Evolutionary conservation across 2,888 invertebrate genomes (phyloP).

Genomic region (Limnephilus rhombicus): DNA sequence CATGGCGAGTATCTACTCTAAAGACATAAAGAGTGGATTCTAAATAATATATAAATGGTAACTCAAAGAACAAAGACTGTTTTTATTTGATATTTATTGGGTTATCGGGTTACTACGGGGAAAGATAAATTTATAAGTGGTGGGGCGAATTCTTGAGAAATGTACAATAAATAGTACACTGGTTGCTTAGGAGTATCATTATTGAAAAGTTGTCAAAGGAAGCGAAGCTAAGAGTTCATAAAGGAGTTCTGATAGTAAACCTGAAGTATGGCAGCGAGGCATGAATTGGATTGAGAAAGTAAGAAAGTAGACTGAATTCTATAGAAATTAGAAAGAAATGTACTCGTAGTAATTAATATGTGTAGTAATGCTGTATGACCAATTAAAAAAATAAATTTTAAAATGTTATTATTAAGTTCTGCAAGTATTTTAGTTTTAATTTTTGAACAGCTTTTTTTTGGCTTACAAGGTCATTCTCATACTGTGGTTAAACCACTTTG

Average conservation of each 20-base stretch:
- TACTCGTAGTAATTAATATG: too few relatives aligned
- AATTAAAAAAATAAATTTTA: too few relatives aligned
- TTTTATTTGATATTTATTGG: neutral
- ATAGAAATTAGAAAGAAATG: neutral
- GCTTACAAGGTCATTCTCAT: too few relatives aligned
- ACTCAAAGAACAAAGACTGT: neutral
- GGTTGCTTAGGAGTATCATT: neutral
- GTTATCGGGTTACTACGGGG: neutral
- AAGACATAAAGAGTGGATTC: neutral
- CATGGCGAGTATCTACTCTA: neutral
- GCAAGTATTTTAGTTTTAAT: too few relatives aligned
- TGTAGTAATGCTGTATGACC: too few relatives aligned
- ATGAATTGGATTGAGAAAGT: neutral
- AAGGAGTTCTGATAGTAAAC: neutral
- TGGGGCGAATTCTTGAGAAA: neutral
- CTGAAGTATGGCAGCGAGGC: neutral
- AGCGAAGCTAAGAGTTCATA: neutral
- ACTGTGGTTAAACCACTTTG: too few relatives aligned
- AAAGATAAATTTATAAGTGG: neutral
- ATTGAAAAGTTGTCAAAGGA: neutral
- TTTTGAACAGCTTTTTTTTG: too few relatives aligned
- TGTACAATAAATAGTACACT: neutral
- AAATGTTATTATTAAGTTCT: too few relatives aligned
- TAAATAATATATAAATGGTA: neutral
- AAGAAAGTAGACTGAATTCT: neutral